These are phyloP conservation scores for Mactromeris polynyma DNA, from an alignment of 2,888 invertebrate species.

Conservation along the genomic window DNA sequence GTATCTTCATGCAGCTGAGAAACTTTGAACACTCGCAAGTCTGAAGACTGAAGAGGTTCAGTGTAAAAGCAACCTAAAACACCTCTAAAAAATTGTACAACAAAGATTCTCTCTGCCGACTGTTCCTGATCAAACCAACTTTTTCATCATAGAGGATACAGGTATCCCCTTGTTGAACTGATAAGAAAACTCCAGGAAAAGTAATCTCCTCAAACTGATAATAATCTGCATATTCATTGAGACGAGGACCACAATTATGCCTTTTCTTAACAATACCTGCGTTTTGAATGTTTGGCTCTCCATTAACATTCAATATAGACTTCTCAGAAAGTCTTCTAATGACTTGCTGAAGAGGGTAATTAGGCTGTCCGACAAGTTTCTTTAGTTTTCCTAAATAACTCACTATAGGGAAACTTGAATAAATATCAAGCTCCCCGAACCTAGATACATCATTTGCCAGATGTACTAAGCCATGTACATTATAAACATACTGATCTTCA, in stretches of 20 bases:
- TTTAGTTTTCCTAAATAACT: slow-evolving; percentile 74
- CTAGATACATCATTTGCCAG: slow-evolving; percentile 81
- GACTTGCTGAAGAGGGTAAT: slow-evolving; percentile 60
- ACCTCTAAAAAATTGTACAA: neutral
- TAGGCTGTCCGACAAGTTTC: slow-evolving; percentile 57
- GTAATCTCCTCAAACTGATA: slow-evolving; percentile 29
- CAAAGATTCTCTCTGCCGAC: neutral
- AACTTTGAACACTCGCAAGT: slow-evolving; percentile 35
- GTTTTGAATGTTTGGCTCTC: too few relatives aligned
- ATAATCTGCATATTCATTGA: neutral
- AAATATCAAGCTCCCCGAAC: slow-evolving; percentile 81
- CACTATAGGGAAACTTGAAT: slow-evolving; percentile 85
- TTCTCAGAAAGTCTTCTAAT: slow-evolving; percentile 55
- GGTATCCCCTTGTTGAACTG: slow-evolving; percentile 40
- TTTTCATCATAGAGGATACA: slow-evolving; percentile 49
- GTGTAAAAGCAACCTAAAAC: slow-evolving; percentile 12
- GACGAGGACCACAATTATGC: slow-evolving; percentile 53
- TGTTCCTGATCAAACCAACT: slow-evolving; percentile 51
- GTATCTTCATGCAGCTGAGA: slow-evolving; percentile 26
- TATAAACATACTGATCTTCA: slow-evolving; percentile 81
- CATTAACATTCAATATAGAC: too few relatives aligned
- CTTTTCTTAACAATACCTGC: slow-evolving; percentile 36
- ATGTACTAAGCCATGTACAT: slow-evolving; percentile 85
- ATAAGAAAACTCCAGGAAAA: slow-evolving; percentile 29
- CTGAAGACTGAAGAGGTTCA: slow-evolving; percentile 21